These are phyloP conservation scores for Drosophila sucinea DNA, from an alignment of 1,140 invertebrate genomes.

Conservation along the genomic window DNA sequence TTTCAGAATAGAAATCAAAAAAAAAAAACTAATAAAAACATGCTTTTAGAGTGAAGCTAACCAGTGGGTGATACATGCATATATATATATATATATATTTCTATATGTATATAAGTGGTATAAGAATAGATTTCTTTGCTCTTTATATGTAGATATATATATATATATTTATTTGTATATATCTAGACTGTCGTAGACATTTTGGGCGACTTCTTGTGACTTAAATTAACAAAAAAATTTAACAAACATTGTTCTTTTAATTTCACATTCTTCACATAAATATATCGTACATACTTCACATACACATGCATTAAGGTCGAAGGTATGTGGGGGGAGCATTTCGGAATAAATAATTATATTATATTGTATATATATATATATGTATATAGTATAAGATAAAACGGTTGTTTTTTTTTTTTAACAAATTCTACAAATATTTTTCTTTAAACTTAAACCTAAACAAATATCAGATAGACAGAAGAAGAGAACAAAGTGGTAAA, in stretches of 20 bases:
- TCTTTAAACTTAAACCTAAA: neutral
- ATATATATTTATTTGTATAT: neutral
- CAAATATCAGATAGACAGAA: neutral
- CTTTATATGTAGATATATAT: neutral
- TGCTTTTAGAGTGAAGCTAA: constrained; percentile 11
- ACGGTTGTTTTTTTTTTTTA: neutral
- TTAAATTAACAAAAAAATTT: constrained; percentile 9
- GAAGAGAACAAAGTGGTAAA: constrained; percentile 2
- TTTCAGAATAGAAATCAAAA: neutral
- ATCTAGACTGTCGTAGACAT: neutral
- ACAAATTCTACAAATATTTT: constrained; percentile 11
- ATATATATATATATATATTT: neutral
- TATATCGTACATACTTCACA: constrained; percentile 1
- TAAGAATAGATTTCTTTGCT: constrained; percentile 12
- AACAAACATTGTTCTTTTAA: neutral
- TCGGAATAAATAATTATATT: constrained; percentile 9
- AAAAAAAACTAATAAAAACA: neutral
- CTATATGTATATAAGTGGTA: neutral
- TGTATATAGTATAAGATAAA: neutral
- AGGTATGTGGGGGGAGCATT: neutral
- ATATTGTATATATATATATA: neutral
- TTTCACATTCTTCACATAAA: constrained; percentile 6
- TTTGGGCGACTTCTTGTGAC: neutral
- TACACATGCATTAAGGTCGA: no score
- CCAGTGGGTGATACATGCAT: constrained; percentile 2